These are phyloP conservation scores for Emmelina monodactyla DNA, from an alignment of 2,888 invertebrate species.

Conservation along the genomic window DNA sequence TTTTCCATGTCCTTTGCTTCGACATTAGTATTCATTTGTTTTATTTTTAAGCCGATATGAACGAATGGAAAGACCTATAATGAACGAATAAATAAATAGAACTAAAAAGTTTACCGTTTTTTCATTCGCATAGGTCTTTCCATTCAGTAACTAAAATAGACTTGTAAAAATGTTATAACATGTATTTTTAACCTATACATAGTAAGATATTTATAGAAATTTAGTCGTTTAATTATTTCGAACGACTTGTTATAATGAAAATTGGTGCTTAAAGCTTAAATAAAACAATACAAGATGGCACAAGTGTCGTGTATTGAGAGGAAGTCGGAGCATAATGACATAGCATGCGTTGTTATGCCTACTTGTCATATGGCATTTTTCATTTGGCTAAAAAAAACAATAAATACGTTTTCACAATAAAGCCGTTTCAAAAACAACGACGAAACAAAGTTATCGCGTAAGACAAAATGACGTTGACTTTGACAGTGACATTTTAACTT, in stretches of 20 bases:
- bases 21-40: slow-evolving; percentile 8
- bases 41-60: slow-evolving; percentile 8
- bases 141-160: slow-evolving; percentile 48
- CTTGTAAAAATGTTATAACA: slow-evolving; percentile 66
- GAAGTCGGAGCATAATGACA: slow-evolving; percentile 58
- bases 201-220: slow-evolving; percentile 67
- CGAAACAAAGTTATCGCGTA: too few species aligned
- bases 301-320: slow-evolving; percentile 54
- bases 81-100: neutral
- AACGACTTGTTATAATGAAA: slow-evolving; percentile 67
- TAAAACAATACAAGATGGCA: slow-evolving; percentile 48
- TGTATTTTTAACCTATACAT: slow-evolving; percentile 67
- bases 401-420: slow-evolving; percentile 3
- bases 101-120: neutral
- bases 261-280: slow-evolving; percentile 66
- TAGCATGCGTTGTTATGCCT: slow-evolving; percentile 64
- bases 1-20: too few species aligned
- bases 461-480: too few species aligned
- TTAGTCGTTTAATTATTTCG: slow-evolving; percentile 67
- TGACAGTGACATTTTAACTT: too few species aligned
- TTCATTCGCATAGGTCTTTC: slow-evolving; percentile 25
- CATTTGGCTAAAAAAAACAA: neutral
- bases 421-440: too few species aligned
- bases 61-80: slow-evolving; percentile 13
- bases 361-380: too few species aligned